Percentiles rank a stretch among this genome's conserved stretches.
phyloP scores from a whole-genome alignment of 2,888 invertebrate genomes.

The Parnassius apollo region DNA sequence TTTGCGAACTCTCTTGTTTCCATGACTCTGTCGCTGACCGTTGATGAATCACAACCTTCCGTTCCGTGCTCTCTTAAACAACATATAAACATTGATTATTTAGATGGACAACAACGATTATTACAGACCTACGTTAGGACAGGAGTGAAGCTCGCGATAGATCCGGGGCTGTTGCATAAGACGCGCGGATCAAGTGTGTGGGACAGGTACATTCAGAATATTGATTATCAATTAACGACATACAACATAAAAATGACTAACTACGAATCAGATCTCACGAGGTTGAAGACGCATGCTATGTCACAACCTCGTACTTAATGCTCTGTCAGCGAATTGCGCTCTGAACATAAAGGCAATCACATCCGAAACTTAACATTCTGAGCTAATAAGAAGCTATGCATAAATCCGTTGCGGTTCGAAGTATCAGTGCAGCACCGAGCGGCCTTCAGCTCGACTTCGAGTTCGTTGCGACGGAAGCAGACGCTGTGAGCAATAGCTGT shows the following conservation, averaged over 20 bases:
- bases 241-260: conserved; percentile 58
- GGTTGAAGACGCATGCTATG: conserved; percentile 36
- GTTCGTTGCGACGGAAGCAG: conserved; percentile 1
- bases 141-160: conserved; percentile 29
- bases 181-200: conserved; percentile 34
- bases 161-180: conserved; percentile 63
- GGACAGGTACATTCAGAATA: conserved; percentile 31
- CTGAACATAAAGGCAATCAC: conserved; percentile 24
- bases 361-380: conserved; percentile 18
- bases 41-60: conserved; percentile 33
- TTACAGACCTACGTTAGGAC: conserved; percentile 16
- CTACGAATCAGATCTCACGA: conserved; percentile 42
- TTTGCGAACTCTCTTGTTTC: conserved; percentile 8
- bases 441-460: background rate
- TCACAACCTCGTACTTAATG: conserved; percentile 37
- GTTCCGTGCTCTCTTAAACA: conserved; percentile 32
- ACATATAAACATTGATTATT: conserved; percentile 31
- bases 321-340: conserved; percentile 24
- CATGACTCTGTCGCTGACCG: conserved; percentile 29
- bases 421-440: background rate
- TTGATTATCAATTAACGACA: conserved; percentile 40
- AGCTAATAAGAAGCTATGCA: conserved; percentile 18
- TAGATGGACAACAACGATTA: conserved; percentile 29
- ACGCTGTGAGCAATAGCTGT: conserved; percentile 12
- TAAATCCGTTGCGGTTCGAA: conserved; percentile 1